These are phyloP conservation scores for Darevskia mixta DNA, from an alignment of 2,797 vertebrate species.

Conservation along the genomic window DNA sequence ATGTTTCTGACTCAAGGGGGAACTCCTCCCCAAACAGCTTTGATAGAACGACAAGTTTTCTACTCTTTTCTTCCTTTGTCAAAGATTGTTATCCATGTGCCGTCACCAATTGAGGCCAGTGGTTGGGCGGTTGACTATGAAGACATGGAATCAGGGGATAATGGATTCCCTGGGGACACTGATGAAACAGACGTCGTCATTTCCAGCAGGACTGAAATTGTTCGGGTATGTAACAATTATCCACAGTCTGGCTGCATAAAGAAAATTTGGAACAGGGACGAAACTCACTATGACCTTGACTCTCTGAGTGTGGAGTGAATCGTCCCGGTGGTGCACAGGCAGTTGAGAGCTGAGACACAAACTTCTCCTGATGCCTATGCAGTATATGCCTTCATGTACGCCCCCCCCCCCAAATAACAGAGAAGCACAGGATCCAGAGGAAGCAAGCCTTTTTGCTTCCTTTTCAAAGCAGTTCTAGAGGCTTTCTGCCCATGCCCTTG, in stretches of 20 bases:
- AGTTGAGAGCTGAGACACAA: background rate
- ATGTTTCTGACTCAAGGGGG: constrained; percentile 41
- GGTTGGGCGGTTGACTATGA: constrained; percentile 85
- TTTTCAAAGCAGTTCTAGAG: background rate
- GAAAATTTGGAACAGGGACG: background rate
- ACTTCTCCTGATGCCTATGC: background rate
- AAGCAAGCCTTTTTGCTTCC: background rate
- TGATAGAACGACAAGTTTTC: constrained; percentile 12
- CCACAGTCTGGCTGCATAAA: background rate
- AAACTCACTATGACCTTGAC: background rate
- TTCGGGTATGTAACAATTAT: constrained; percentile 77
- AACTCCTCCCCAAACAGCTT: background rate
- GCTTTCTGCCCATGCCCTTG: background rate
- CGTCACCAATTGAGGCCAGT: constrained; percentile 86
- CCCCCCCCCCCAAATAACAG: too few species aligned
- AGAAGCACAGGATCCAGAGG: background rate
- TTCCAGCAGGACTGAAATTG: constrained; percentile 74
- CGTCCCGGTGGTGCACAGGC: background rate
- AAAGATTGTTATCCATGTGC: constrained; percentile 89
- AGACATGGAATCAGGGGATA: constrained; percentile 87
- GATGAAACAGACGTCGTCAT: constrained; percentile 75
- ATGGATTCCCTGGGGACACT: constrained; percentile 79
- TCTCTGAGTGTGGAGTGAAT: background rate
- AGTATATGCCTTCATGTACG: background rate
- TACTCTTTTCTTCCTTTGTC: constrained; percentile 57